These are phyloP conservation scores for Ophioninae sp. DNA, from an alignment of 2,888 invertebrate species.

Conservation along the genomic window DNA sequence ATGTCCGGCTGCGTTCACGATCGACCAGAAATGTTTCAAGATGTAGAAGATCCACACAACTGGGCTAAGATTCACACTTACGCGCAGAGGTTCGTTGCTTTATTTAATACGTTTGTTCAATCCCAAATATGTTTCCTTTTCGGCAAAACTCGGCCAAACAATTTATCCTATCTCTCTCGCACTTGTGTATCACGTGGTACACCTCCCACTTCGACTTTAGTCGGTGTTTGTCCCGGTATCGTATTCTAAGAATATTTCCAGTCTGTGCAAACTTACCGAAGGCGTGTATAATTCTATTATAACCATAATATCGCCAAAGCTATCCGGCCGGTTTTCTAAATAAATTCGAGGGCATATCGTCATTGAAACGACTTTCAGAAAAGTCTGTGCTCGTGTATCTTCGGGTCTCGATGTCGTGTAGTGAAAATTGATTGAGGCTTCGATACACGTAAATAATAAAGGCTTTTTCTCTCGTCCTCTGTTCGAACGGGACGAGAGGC, in stretches of 20 bases:
- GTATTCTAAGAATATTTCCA: neutral
- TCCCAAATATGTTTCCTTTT: no score
- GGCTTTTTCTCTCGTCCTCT: constrained; percentile 7
- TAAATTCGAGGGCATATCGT: neutral
- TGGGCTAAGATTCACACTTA: no score
- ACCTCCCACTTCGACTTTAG: no score
- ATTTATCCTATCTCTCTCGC: no score
- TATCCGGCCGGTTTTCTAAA: neutral
- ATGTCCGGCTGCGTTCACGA: no score
- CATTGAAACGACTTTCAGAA: neutral
- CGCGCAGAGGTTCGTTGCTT: no score
- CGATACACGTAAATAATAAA: constrained; percentile 52
- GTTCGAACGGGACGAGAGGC: constrained; percentile 10
- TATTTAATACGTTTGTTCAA: no score
- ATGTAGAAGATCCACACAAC: no score
- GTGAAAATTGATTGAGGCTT: constrained; percentile 40
- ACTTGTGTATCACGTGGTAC: no score
- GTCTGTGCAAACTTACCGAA: neutral
- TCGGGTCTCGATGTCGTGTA: constrained; percentile 26
- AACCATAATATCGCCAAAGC: neutral
- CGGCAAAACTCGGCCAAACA: no score
- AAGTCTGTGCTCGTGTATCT: neutral
- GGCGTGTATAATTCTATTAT: neutral
- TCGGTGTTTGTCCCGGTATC: no score
- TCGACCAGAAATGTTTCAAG: no score